Conservation (phyloP, 1,140 invertebrate species). For the Ceratosolen fusciceps region DNA sequence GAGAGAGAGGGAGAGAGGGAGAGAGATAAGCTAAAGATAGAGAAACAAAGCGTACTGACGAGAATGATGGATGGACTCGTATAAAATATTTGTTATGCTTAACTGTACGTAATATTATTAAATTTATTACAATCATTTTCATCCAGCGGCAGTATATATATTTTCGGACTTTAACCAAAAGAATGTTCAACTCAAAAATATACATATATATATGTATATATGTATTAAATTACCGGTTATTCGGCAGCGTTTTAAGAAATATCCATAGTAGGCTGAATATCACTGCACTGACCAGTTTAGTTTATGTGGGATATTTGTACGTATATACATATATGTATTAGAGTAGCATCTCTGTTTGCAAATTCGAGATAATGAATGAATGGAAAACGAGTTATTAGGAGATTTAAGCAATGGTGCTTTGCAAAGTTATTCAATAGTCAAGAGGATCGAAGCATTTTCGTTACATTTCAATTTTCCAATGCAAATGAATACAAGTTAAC, state of each 20-base stretch:
- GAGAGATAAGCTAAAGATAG: background rate
- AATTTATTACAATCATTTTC: background rate
- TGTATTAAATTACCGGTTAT: too few relatives aligned
- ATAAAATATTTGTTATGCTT: background rate
- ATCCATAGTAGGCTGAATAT: too few relatives aligned
- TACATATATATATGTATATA: too few relatives aligned
- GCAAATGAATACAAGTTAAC: constrained; percentile 3
- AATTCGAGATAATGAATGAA: too few relatives aligned
- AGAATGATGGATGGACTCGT: constrained; percentile 23
- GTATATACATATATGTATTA: too few relatives aligned
- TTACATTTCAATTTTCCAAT: background rate
- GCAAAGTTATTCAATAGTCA: background rate
- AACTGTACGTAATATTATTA: background rate
- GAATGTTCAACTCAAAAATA: too few relatives aligned
- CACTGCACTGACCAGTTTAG: too few relatives aligned
- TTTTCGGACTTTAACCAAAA: too few relatives aligned
- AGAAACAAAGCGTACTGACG: background rate
- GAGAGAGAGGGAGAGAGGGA: background rate
- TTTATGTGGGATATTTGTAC: too few relatives aligned
- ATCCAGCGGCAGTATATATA: too few relatives aligned
- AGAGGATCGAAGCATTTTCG: background rate
- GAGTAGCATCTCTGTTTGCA: too few relatives aligned
- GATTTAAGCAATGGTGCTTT: background rate
- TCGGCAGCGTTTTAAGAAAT: too few relatives aligned
- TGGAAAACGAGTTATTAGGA: background rate